Evolutionary conservation across 2,113 vertebrate species (phyloP).

Genomic region (Marcusenius ussheri): DNA sequence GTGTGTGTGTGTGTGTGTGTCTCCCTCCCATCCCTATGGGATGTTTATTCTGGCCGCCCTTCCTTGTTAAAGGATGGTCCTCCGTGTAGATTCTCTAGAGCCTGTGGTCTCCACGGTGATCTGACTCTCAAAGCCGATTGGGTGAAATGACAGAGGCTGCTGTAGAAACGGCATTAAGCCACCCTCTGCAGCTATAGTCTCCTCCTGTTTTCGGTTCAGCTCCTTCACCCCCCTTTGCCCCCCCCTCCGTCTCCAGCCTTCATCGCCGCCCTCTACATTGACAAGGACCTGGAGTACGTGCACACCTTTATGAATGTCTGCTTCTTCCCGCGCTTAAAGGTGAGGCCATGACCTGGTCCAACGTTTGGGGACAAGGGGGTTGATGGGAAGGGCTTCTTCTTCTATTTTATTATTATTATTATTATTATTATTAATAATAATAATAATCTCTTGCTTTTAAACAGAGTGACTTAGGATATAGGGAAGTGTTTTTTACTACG

Average conservation of each 20-base stretch:
- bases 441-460: neutral
- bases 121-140: neutral
- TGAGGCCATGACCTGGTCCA: slow-evolving; percentile 31
- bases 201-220: neutral
- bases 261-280: slow-evolving; percentile 95
- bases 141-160: neutral
- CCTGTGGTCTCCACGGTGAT: neutral
- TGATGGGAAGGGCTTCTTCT: neutral
- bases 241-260: slow-evolving; percentile 68
- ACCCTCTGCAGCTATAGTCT: neutral
- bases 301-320: slow-evolving; percentile 99
- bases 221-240: neutral
- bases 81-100: neutral
- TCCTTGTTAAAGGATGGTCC: neutral
- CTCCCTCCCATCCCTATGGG: neutral
- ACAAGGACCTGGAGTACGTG: slow-evolving; percentile 93
- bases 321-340: slow-evolving; percentile 94
- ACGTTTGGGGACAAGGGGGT: neutral
- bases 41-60: neutral
- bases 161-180: neutral
- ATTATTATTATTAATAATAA: neutral
- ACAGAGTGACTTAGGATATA: neutral
- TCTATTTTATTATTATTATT: too few relatives aligned
- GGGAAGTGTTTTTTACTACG: neutral
- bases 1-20: neutral